Percentiles rank a stretch among this genome's conserved stretches.
phyloP scores from a whole-genome alignment of 2,113 vertebrate genomes.

The Fulmarus glacialis region DNA sequence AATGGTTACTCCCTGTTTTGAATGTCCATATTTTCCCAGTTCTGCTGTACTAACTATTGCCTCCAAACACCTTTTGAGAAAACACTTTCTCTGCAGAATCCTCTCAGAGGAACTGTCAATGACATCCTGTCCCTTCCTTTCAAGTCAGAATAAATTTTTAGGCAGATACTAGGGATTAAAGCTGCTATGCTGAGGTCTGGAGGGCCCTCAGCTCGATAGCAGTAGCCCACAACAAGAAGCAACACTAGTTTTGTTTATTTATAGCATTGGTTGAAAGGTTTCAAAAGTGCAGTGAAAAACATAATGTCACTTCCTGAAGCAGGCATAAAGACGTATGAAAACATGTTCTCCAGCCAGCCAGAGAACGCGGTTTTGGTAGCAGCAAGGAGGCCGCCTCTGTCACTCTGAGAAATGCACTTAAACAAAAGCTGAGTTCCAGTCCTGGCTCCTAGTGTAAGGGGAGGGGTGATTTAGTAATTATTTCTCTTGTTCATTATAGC shows the following conservation, averaged over 20 bases:
- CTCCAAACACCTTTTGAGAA: background rate
- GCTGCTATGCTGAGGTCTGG: background rate
- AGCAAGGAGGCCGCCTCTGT: background rate
- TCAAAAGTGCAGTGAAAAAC: background rate
- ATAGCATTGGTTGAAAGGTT: background rate
- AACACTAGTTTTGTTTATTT: background rate
- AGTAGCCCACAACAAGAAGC: background rate
- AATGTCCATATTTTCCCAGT: background rate
- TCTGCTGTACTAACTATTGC: background rate
- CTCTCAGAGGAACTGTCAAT: background rate
- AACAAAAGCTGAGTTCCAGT: background rate
- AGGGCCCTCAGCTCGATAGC: background rate
- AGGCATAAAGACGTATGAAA: background rate
- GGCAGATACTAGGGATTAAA: background rate
- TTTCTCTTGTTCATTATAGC: slow-evolving; percentile 5
- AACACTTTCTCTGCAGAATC: background rate
- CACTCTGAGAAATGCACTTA: background rate
- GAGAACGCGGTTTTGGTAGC: background rate
- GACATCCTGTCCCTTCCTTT: background rate
- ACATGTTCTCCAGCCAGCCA: background rate
- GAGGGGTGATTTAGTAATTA: slow-evolving; percentile 22
- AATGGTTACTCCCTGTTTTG: background rate
- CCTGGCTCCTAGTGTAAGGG: background rate
- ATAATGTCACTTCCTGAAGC: background rate
- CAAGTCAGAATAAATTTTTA: background rate